phyloP scores from a whole-genome alignment of 2,888 invertebrate genomes.

The Therioaphis trifolii region DNA sequence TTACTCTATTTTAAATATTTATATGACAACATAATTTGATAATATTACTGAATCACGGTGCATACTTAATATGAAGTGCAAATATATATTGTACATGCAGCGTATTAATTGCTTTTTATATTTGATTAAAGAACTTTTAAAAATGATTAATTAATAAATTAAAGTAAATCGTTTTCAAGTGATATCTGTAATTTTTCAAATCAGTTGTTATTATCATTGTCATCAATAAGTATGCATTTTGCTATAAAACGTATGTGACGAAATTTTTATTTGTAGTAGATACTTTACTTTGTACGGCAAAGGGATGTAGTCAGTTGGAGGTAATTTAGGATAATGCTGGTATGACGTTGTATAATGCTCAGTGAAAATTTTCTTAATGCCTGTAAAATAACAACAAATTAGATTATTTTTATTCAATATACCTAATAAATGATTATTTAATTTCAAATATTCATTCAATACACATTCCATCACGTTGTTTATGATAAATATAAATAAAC shows the following conservation, averaged over 20 bases:
- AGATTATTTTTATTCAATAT: not conserved
- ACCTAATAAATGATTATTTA: too few species aligned
- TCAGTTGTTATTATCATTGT: not conserved
- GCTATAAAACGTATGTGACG: too few species aligned
- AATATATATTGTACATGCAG: too few species aligned
- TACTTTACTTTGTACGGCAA: slow-evolving; percentile 44
- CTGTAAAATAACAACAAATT: slow-evolving; percentile 19
- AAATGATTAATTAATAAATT: not conserved
- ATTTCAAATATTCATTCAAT: too few species aligned
- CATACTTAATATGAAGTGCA: too few species aligned
- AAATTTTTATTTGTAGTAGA: too few species aligned
- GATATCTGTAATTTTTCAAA: not conserved
- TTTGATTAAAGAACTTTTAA: not conserved
- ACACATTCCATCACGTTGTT: too few species aligned
- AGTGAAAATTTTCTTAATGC: not conserved
- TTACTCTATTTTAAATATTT: too few species aligned
- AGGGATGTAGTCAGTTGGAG: slow-evolving; percentile 42
- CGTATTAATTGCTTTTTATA: not conserved
- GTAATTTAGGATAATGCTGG: slow-evolving; percentile 8
- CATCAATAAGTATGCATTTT: not conserved
- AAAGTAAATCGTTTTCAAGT: not conserved
- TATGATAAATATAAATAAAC: too few species aligned
- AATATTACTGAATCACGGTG: too few species aligned
- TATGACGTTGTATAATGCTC: slow-evolving; percentile 33
- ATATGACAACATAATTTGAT: too few species aligned